Percentiles rank a stretch among this genome's conserved stretches.
Evolutionary conservation across 2,113 vertebrate genomes (phyloP).

Genomic region (Pteropus alecto): DNA sequence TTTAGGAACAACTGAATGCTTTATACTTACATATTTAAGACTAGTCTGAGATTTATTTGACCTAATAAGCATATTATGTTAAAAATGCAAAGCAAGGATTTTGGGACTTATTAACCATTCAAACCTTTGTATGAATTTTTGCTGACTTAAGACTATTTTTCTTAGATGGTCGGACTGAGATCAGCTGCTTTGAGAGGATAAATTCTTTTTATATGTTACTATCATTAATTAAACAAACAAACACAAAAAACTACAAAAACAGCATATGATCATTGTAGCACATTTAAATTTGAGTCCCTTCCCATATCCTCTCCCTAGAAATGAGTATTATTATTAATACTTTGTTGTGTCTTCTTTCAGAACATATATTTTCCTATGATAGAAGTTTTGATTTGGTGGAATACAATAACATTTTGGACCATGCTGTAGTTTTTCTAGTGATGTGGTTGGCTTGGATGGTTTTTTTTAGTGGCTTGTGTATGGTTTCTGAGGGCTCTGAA

Average conservation of each 20-base stretch:
- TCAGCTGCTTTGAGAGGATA: neutral
- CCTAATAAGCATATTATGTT: neutral
- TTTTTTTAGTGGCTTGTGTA: neutral
- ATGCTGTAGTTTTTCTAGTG: neutral
- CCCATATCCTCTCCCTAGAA: neutral
- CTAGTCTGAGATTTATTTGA: conserved; percentile 16
- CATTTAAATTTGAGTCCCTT: neutral
- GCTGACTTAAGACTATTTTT: neutral
- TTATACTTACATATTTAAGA: neutral
- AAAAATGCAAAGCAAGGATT: neutral
- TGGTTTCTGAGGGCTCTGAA: neutral
- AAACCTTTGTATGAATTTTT: neutral
- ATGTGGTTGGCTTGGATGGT: neutral
- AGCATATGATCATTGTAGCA: neutral
- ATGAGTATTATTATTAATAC: neutral
- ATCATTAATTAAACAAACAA: neutral
- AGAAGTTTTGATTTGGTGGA: neutral
- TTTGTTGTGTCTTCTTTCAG: conserved; percentile 11
- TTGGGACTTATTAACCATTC: neutral
- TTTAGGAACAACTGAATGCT: neutral
- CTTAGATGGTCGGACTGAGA: neutral
- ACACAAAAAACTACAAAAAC: neutral
- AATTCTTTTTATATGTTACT: neutral
- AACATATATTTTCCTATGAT: neutral
- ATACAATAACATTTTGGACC: neutral